Evolutionary conservation across 2,888 invertebrate species (phyloP).

Genomic region (Entomobrya proxima): DNA sequence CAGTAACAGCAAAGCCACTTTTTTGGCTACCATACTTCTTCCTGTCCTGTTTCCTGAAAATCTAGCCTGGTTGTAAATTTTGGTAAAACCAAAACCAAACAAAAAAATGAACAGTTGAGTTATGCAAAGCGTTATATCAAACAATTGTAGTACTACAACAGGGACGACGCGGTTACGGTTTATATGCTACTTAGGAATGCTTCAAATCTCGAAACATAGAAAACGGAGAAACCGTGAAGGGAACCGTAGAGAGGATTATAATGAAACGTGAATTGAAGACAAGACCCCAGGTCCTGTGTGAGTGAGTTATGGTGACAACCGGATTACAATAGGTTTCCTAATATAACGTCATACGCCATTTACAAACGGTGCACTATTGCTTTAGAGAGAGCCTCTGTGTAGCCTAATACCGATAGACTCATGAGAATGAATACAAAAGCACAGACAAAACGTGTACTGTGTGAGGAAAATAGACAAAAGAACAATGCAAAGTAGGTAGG

Average conservation of each 20-base stretch:
- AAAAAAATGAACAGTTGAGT: conserved; percentile 43
- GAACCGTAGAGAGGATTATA: conserved; percentile 60
- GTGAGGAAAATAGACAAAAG: conserved; percentile 23
- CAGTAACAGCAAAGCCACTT: background rate
- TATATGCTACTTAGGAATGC: too few species aligned
- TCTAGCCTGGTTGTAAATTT: conserved; percentile 15
- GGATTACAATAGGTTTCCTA: conserved; percentile 66
- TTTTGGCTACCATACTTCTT: conserved; percentile 2
- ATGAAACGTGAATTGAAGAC: conserved; percentile 64
- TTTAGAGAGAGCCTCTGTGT: background rate
- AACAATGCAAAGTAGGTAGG: conserved; percentile 34
- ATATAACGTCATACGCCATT: conserved; percentile 38
- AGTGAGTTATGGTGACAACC: conserved; percentile 69
- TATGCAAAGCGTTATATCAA: background rate
- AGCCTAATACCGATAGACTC: background rate
- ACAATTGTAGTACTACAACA: background rate
- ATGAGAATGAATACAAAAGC: background rate
- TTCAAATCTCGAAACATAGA: conserved; percentile 21
- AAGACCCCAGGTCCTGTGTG: conserved; percentile 56
- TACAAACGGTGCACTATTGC: background rate
- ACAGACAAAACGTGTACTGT: background rate
- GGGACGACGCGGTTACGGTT: background rate
- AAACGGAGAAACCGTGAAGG: conserved; percentile 46
- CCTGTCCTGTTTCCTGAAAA: conserved; percentile 4
- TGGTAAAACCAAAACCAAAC: conserved; percentile 30